Base-by-base conservation (phyloP, 2,888 invertebrate species). In the Unio pictorum region DNA sequence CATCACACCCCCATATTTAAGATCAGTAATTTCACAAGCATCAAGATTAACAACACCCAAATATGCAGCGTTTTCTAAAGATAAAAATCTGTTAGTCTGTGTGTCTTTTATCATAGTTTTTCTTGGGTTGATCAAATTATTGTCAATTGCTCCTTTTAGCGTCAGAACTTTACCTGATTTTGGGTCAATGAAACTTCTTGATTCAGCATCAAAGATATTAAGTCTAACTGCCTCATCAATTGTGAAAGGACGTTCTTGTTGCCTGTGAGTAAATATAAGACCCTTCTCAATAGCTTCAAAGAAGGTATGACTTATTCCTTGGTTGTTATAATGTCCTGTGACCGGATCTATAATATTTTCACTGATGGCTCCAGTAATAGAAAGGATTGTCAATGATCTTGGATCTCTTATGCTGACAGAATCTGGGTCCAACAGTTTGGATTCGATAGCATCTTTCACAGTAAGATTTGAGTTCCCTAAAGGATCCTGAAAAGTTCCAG, bases 381-480 rank as follows among this genome's bases (percentile, higher is more conserved):
- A 83, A 8, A 85, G 67, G 7, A 85, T 93, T 86, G 94, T 93
- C 66, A 93, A 93, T 70, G 93, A 93, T 78, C 92, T 93, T 2
- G 95, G 94, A 89, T 97, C 96, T 54, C 95, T 90, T 1, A 97
- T 95, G 67, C 93, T 91, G 20, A 95, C 96, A 0, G 96, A 97
- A 76, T 94, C 92, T 23, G 95, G 93, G 90, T 97, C 95, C 62
- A 98, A 94, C 34, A 98, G 94, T 86, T 95, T 94, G 73, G 96
- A 92, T 83, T 94, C 94, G 61, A 98, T 92, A 81, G 97, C 90
- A 76, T 87, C 84, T 67, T 80, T 72, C 79, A 88, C 64, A 55
- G 73, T 69, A 55, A 83, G 73, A 28, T 68, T 67, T 57, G 78
- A 76, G 17, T 77, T 78, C 60, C 81, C 75, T 23, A 75, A 78